Base-by-base conservation (phyloP, 2,888 invertebrate genomes). In the Epistrophella euchroma region DNA sequence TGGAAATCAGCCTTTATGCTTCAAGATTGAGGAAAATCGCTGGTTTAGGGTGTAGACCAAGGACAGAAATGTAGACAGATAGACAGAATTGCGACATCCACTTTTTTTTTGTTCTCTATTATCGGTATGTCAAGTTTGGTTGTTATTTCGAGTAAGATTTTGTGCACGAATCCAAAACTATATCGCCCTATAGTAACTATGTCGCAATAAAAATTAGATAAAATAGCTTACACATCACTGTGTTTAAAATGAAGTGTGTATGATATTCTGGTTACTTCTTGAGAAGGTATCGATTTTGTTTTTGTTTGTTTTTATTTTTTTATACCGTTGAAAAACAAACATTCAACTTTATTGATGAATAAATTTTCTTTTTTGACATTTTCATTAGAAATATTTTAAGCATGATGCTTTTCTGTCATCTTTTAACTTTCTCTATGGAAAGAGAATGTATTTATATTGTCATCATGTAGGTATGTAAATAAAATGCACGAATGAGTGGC, bases 341-440 rank as follows among this genome's bases (percentile, higher is more conserved):
- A 81, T 81, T 76, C 52, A 47, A 72, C 75, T 84, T 72, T 85
- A 85, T 81, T 81, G 76, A 72, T 85, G 75, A 85, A 75, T 80
- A 70, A 71, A 84, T 72, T 72, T 81, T 25, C 64, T 50, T 80
- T 19, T 68, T 62, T 70, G 68, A 40, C 47, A 68, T 85, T 72
- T 68, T 55, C 75, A 66, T 76, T 32, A 19, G 47, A 52, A 35
- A 50, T 60, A n/a, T 73, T 37, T 50, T 45, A 11, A 64, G 32
- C 1, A 47, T 64, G 32, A 64, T 32, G 32, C 15, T 45, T 40
- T 62, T 62, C 19, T 22, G 22, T 19, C 35, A 37, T 58, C 19
- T 22, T 45, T n/a, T 45, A 9, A 17, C n/a, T 5, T 17, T 0
- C 9, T 10, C 17, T 17, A 45, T 10, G n/a, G 15, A 45, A 17